Conservation (phyloP, 2,113 vertebrate genomes). For the Meleagris gallopavo region DNA sequence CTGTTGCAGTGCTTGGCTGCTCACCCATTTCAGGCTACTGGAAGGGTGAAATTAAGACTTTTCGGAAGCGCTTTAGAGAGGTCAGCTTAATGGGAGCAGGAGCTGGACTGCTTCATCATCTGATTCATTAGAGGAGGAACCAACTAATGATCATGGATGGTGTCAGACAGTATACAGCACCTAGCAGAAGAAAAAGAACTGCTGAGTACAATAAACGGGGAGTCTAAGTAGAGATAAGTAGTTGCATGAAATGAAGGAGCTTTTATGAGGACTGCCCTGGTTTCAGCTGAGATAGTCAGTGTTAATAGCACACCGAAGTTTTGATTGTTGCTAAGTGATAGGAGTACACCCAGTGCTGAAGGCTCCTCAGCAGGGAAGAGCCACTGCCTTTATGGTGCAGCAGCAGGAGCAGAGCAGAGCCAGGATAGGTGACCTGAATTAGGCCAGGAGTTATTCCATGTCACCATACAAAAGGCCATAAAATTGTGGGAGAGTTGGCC, state of each 20-base stretch:
- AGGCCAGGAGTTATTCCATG: too few relatives aligned
- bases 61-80: background rate
- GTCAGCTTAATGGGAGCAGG: background rate
- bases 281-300: background rate
- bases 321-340: background rate
- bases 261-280: background rate
- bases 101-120: background rate
- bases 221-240: background rate
- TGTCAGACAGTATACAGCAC: background rate
- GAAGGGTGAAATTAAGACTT: background rate
- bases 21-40: background rate
- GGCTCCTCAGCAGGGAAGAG: background rate
- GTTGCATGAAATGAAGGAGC: background rate
- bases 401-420: too few relatives aligned
- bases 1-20: background rate
- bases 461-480: background rate
- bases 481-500: background rate
- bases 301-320: background rate
- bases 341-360: background rate
- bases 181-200: background rate
- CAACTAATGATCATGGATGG: background rate
- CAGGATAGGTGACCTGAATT: background rate
- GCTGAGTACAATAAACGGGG: background rate
- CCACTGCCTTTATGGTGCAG: background rate
- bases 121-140: background rate